Percentiles rank a stretch among this genome's conserved stretches.
Evolutionary conservation across 1,140 invertebrate genomes (phyloP).

Genomic region (Anastatus disparis): DNA sequence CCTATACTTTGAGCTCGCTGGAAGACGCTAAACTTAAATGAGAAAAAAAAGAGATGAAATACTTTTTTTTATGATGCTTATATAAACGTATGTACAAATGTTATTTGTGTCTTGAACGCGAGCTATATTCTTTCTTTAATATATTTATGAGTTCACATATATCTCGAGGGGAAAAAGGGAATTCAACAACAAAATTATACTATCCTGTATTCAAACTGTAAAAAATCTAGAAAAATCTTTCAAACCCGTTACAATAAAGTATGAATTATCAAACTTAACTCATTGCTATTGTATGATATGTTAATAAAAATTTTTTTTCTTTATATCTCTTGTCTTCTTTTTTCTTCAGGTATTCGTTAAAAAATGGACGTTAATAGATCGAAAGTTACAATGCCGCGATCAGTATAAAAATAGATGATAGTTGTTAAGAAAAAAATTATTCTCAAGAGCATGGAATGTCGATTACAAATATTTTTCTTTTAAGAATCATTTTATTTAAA

Average conservation of each 20-base stretch:
- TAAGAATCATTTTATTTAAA: neutral
- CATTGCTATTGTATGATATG: neutral
- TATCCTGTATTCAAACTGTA: neutral
- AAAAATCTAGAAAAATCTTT: neutral
- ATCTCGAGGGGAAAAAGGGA: no score
- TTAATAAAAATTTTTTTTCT: neutral
- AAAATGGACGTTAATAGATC: neutral
- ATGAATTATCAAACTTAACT: neutral
- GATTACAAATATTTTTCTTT: neutral
- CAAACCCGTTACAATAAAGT: neutral
- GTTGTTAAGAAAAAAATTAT: slow-evolving; percentile 8
- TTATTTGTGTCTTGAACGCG: neutral
- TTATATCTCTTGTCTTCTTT: neutral
- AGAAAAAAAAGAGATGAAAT: neutral
- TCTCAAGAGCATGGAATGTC: slow-evolving; percentile 20
- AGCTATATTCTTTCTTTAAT: no score
- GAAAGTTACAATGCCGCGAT: slow-evolving; percentile 7
- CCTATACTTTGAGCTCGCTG: slow-evolving; percentile 4
- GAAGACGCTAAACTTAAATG: slow-evolving; percentile 12
- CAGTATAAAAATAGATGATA: slow-evolving; percentile 27
- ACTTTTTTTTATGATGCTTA: neutral
- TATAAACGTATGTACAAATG: slow-evolving; percentile 3
- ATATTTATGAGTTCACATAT: no score
- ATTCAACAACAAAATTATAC: neutral
- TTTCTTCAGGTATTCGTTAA: no score